Conservation (phyloP, 2,113 vertebrate genomes). For the Megalops atlanticus region DNA sequence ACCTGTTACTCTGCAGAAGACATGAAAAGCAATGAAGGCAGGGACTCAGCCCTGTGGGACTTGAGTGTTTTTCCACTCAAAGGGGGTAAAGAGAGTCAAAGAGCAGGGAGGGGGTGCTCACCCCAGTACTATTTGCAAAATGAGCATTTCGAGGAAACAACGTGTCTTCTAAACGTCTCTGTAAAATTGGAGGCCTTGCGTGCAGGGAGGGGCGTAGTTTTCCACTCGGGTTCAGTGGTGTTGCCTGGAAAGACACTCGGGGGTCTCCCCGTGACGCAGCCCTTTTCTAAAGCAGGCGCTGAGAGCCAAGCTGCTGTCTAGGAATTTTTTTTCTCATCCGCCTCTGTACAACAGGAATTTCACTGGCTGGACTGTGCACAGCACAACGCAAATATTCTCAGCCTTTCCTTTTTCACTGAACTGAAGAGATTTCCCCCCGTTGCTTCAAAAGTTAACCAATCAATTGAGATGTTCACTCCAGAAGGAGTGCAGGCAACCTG, state of each 20-base stretch:
- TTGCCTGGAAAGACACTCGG: slow-evolving; percentile 48
- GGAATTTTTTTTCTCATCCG: slow-evolving; percentile 41
- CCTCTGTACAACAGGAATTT: not conserved
- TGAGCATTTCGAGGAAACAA: slow-evolving; percentile 64
- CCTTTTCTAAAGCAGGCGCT: slow-evolving; percentile 34
- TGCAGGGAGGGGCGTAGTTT: slow-evolving; percentile 42
- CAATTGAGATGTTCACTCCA: not conserved
- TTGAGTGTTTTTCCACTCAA: slow-evolving; percentile 46
- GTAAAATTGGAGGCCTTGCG: slow-evolving; percentile 47
- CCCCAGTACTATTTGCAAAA: slow-evolving; percentile 49
- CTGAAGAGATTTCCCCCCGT: not conserved
- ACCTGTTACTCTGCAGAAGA: slow-evolving; percentile 37
- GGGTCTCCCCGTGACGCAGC: slow-evolving; percentile 60
- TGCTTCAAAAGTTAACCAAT: not conserved
- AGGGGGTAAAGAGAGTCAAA: slow-evolving; percentile 23
- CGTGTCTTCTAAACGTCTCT: slow-evolving; percentile 45
- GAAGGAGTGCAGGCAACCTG: not conserved
- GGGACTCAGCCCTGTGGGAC: slow-evolving; percentile 36
- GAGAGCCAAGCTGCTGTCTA: slow-evolving; percentile 50
- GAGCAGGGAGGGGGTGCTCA: slow-evolving; percentile 42
- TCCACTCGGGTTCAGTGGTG: slow-evolving; percentile 46
- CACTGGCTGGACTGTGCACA: slow-evolving; percentile 24
- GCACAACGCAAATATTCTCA: slow-evolving; percentile 27
- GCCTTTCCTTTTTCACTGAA: slow-evolving; percentile 16
- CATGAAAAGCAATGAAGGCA: slow-evolving; percentile 42